Base-by-base conservation (phyloP, 1,140 invertebrate genomes). In the Drosophila varians region DNA sequence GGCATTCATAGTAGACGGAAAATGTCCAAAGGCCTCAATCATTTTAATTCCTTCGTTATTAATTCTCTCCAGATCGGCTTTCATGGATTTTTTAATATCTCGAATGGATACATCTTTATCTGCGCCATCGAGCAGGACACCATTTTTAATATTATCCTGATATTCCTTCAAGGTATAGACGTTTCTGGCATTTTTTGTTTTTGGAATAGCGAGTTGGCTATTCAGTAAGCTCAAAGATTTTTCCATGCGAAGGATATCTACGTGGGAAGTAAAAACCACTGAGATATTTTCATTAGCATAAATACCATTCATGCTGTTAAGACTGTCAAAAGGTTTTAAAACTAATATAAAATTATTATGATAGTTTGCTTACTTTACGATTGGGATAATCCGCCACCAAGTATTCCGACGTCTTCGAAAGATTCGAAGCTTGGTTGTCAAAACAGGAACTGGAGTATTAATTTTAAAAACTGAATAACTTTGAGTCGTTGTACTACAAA, bases 301-400 rank as follows among this genome's bases (percentile, higher is more conserved):
- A 40, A 80, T 77, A 43, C 78, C 78, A 4, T 46, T 53, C 8
- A 83, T 16, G 28, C 71, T 83, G 36, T 82, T 76, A 19, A 83
- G 52, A 8, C 78, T 82, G n/a, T 1, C 49, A 45, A 6, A 28
- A 18, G 12, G 36, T 8, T 42, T 1, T 1, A 9, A 25, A 23
- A 2, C 1, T 26, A n/a, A 8, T 14, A 6, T 9, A 8, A 7
- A 12, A 11, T 6, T 8, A 12, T 28, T n/a, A 28, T 8, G 12
- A 14, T 9, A n/a, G 6, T 6, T 23, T 21, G 46, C 58, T 61
- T 61, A 82, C 78, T 14, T 25, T 0, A 82, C 46, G 26, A 51
- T 40, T 12, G 78, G 78, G 18, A 47, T 26, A 18, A 83, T 58
- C 8, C 60, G 48, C 78, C 78, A 82, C 78, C 78, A 82, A 5